A percentile compares a stretch with the other conserved stretches of the same genome.
phyloP scores from a whole-genome alignment of 2,797 vertebrate species.

The Schizopygopsis pylzovi region DNA sequence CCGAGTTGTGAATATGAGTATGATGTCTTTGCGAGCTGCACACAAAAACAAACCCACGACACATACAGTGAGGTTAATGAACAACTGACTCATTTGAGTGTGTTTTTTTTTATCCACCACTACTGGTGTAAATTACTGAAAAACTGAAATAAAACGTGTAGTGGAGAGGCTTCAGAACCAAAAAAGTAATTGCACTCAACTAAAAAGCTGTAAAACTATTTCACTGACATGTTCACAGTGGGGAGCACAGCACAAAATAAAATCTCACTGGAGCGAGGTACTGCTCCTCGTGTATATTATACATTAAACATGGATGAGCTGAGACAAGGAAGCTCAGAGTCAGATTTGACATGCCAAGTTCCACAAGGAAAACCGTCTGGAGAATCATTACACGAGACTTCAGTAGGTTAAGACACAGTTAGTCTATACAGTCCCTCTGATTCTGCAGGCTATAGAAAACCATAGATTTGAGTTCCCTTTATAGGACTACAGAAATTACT shows the following conservation, averaged over 20 bases:
- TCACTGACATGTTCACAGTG: not conserved
- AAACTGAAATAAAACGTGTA: too few relatives aligned
- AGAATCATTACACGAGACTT: not conserved
- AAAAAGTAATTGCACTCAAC: not conserved
- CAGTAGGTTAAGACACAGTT: not conserved
- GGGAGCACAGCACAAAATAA: not conserved
- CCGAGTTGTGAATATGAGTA: not conserved
- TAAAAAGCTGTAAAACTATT: not conserved
- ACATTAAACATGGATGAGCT: not conserved
- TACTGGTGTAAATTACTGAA: not conserved
- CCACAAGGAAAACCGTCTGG: not conserved
- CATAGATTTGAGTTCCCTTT: not conserved
- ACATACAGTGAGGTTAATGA: not conserved
- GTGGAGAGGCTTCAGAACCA: not conserved
- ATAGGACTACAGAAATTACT: not conserved
- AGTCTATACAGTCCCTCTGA: not conserved
- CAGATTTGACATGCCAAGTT: not conserved
- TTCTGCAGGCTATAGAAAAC: not conserved
- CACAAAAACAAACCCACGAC: not conserved
- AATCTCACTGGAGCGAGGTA: not conserved
- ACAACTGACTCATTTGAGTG: not conserved
- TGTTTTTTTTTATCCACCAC: not conserved
- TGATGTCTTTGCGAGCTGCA: not conserved
- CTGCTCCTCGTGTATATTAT: not conserved
- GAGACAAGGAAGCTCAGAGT: not conserved